phyloP scores from a whole-genome alignment of 2,113 vertebrate species.

The Myotis lucifugus region DNA sequence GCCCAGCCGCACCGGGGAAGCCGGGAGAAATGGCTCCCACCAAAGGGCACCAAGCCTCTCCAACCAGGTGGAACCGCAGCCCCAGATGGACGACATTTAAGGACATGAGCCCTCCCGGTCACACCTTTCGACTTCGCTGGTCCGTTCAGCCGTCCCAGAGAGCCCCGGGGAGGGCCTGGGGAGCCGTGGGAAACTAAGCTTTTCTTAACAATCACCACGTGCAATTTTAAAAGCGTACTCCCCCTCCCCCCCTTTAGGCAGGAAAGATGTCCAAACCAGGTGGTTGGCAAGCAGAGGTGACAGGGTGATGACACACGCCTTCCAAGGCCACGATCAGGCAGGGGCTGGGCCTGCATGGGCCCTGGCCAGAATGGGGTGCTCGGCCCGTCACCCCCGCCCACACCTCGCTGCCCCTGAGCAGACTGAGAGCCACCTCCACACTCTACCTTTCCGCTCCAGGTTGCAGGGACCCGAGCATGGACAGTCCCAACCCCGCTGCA shows the following conservation, averaged over 20 bases:
- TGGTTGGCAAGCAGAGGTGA: neutral
- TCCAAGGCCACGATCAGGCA: neutral
- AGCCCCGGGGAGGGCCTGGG: neutral
- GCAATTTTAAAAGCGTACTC: neutral
- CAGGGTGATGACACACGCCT: neutral
- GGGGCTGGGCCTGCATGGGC: neutral
- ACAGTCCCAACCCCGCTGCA: neutral
- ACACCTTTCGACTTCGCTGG: neutral
- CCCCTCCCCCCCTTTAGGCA: neutral
- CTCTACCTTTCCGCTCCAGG: slow-evolving; percentile 56
- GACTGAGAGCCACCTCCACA: neutral
- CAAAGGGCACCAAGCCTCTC: neutral
- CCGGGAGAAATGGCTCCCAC: neutral
- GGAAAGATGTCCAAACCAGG: neutral
- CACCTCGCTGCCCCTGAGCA: neutral
- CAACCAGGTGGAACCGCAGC: neutral
- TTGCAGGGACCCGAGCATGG: slow-evolving; percentile 46
- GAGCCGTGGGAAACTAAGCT: neutral
- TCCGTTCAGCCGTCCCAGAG: neutral
- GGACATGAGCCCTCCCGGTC: neutral
- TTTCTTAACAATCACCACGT: neutral
- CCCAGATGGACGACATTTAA: neutral
- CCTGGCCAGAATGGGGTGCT: neutral
- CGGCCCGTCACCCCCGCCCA: neutral
- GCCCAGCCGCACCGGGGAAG: neutral